Conservation (phyloP, 2,797 vertebrate species). For the Lepidocolaptes lacrymiger region DNA sequence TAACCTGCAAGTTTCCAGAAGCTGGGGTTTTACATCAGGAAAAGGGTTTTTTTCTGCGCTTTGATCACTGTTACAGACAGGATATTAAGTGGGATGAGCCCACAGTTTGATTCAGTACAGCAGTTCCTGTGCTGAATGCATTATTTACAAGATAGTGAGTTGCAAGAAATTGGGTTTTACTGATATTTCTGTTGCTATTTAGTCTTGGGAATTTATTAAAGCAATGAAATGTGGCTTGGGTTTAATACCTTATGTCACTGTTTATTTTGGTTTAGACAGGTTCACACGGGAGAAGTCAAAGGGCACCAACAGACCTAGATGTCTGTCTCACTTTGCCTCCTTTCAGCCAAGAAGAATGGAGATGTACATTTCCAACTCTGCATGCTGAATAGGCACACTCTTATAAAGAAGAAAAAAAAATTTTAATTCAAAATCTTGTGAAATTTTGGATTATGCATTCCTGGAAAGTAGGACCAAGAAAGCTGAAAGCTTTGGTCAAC, state of each 20-base stretch:
- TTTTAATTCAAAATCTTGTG: background rate
- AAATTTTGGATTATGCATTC: background rate
- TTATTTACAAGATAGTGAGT: background rate
- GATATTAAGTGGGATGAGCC: conserved; percentile 3
- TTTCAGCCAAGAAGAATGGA: background rate
- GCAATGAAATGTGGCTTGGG: background rate
- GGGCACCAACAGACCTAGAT: background rate
- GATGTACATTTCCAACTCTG: background rate
- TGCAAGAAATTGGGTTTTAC: background rate
- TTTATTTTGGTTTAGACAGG: background rate
- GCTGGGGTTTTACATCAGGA: background rate
- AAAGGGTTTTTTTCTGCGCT: background rate
- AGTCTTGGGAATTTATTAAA: background rate
- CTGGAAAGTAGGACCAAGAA: background rate
- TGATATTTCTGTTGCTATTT: background rate
- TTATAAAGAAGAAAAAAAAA: background rate
- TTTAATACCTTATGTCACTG: background rate
- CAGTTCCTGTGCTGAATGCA: background rate
- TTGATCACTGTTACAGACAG: background rate
- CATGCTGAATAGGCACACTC: background rate
- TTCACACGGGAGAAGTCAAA: background rate
- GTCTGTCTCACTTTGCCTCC: background rate
- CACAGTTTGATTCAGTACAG: background rate
- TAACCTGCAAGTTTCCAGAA: background rate
- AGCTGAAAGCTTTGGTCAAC: background rate